Evolutionary conservation across 2,888 invertebrate genomes (phyloP), one percentile per base, ranked within the genome.

Genomic region (Bruchidius siliquastri): DNA sequence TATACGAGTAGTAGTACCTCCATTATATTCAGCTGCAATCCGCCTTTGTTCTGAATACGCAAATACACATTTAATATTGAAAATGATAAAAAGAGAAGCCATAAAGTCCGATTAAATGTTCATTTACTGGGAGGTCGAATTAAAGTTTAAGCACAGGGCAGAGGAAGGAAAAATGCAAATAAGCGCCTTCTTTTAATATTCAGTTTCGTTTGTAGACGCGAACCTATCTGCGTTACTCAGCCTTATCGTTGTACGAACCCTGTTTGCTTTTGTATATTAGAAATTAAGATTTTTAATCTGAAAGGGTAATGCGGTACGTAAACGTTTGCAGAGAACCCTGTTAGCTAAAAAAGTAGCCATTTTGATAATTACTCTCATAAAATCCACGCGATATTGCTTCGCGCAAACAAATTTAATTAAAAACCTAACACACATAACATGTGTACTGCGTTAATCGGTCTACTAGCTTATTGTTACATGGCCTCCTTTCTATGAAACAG

Each of bases 21-120:
- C 8, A 2, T 26, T 26, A 26, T 26, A 26, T n/a, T n/a, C n/a
- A 26, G 8, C 2, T 8, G 26, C 26, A 26, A 8, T 26, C 3
- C 26, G 26, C 26, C 26, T 26, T 26, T 26, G 26, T 26, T 26
- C 2, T 4, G 26, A 26, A 8, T 26, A 66, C 26, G 69, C 72
- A 49, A 49, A 49, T 49, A 72, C 74, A 73, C 75, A 72, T 77
- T 74, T 74, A 75, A 77, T 77, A 75, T 74, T 74, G 69, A 74
- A 73, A 68, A 74, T 75, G 72, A 75, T 73, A 74, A 74, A 73
- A 74, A 71, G 72, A 72, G 72, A 74, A 30, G 73, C 72, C 74
- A 70, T 74, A 75, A 74, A 76, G 75, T 76, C 69, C 73, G 73
- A 77, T 77, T 75, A 75, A 73, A 72, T 74, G 72, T 73, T 72